These are phyloP conservation scores for Lochmaea capreae DNA, from an alignment of 2,888 invertebrate species.

Conservation along the genomic window DNA sequence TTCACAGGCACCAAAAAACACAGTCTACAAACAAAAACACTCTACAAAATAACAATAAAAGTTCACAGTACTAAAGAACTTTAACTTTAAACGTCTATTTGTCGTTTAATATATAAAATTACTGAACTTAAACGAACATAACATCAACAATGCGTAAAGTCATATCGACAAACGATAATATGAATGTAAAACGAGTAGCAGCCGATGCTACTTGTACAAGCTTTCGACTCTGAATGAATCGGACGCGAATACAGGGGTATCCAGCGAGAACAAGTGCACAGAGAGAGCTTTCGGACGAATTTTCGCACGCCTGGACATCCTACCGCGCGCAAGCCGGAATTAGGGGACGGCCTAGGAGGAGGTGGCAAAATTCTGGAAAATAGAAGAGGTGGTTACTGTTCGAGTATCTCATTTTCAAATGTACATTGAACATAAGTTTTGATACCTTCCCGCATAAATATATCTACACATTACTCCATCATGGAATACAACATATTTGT, in stretches of 20 bases:
- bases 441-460: neutral
- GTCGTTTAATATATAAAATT: neutral
- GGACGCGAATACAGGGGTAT: conserved; percentile 7
- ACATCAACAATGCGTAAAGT: conserved; percentile 10
- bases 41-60: conserved; percentile 37
- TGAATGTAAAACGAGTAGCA: conserved; percentile 14
- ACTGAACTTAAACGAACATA: neutral
- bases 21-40: conserved; percentile 39
- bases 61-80: conserved; percentile 18
- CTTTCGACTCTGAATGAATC: conserved; percentile 48
- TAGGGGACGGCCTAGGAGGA: conserved; percentile 49
- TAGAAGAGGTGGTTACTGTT: conserved; percentile 56
- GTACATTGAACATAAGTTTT: conserved; percentile 42
- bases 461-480: conserved; percentile 20
- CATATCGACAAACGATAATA: conserved; percentile 14
- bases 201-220: conserved; percentile 32
- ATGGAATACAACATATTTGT: conserved; percentile 16
- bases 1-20: conserved; percentile 24
- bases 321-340: conserved; percentile 46
- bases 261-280: conserved; percentile 26
- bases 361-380: conserved; percentile 58
- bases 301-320: conserved; percentile 33
- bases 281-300: conserved; percentile 41
- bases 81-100: neutral
- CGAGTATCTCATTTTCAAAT: conserved; percentile 59